Conservation (phyloP, 2,113 vertebrate species). For the Phocoena phocoena region DNA sequence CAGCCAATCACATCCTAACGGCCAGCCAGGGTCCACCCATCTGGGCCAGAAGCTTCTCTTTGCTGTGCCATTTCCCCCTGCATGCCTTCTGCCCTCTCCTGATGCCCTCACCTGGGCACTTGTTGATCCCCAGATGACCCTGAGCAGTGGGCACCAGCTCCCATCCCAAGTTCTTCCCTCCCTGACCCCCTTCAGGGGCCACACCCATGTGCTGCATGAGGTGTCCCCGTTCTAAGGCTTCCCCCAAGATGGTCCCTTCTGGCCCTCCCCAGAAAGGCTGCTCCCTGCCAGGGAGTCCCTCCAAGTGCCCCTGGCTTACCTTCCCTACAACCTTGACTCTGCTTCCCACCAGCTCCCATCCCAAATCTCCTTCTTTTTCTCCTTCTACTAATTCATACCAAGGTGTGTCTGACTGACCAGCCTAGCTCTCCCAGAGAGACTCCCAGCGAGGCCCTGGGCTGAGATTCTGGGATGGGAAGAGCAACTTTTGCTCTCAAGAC, state of each 20-base stretch:
- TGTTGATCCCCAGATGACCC: not conserved
- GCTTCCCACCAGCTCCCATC: not conserved
- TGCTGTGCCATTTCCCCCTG: too few relatives aligned
- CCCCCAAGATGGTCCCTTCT: not conserved
- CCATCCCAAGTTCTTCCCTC: too few relatives aligned
- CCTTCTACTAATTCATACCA: not conserved
- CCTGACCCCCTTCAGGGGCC: too few relatives aligned
- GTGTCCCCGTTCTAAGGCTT: not conserved
- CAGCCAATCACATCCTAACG: not conserved
- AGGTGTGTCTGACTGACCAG: not conserved
- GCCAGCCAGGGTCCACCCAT: not conserved
- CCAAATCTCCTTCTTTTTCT: not conserved
- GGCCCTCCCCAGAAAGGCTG: not conserved
- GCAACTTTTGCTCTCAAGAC: not conserved
- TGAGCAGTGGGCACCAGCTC: not conserved
- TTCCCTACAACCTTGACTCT: not conserved
- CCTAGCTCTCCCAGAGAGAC: not conserved
- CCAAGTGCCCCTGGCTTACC: not conserved
- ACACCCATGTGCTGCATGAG: not conserved
- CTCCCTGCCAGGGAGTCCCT: not conserved
- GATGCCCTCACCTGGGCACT: not conserved
- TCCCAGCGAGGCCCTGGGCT: not conserved
- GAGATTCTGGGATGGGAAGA: not conserved
- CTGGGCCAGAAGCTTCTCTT: not conserved
- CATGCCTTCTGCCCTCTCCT: not conserved